phyloP scores from a whole-genome alignment of 2,797 vertebrate species.

The Xerus rutilus region DNA sequence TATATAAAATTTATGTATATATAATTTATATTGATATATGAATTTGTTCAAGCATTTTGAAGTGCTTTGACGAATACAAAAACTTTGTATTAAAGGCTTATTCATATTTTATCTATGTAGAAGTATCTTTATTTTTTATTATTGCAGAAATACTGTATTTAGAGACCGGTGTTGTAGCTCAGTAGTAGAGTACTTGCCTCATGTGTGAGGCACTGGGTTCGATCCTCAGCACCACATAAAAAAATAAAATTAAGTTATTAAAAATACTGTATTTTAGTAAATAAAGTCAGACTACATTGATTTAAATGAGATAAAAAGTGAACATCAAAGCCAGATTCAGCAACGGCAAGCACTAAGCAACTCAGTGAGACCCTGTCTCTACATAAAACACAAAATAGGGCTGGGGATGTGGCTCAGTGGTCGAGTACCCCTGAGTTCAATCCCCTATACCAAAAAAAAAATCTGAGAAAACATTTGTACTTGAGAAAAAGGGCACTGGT shows the following conservation, averaged over 20 bases:
- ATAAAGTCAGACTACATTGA: not conserved
- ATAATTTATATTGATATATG: not conserved
- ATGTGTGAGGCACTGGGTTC: no score
- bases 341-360: no score
- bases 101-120: not conserved
- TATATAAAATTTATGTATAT: no score
- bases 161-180: not conserved
- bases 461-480: not conserved
- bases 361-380: no score
- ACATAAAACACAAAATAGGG: no score
- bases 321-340: not conserved
- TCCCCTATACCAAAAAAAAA: no score
- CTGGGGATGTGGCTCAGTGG: no score
- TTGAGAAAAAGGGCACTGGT: not conserved
- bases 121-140: not conserved
- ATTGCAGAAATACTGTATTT: not conserved
- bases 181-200: no score
- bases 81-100: not conserved
- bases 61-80: not conserved
- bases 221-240: no score
- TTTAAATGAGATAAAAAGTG: not conserved
- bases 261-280: not conserved
- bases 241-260: not conserved
- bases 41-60: conserved; percentile 17
- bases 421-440: no score